Percentiles rank a stretch among this genome's conserved stretches.
Conservation (phyloP, 2,113 vertebrate species). For the Mugil cephalus region DNA sequence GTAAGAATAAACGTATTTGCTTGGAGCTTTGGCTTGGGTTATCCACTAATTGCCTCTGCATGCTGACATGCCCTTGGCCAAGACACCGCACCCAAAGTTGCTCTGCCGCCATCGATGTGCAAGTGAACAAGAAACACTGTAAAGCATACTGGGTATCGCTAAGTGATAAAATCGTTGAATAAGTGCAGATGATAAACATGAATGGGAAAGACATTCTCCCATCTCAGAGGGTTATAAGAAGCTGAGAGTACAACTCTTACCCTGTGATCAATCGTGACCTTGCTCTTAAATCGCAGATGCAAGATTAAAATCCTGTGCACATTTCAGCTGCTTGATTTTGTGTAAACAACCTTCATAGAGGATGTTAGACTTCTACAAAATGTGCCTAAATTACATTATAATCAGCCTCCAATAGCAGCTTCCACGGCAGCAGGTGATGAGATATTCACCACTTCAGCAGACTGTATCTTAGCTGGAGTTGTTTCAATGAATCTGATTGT, state of each 20-base stretch:
- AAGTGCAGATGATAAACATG: not conserved
- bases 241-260: not conserved
- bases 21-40: no score
- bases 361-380: constrained; percentile 17
- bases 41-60: no score
- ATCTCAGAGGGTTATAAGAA: not conserved
- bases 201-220: not conserved
- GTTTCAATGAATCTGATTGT: constrained; percentile 32
- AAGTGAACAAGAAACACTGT: no score
- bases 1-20: not conserved
- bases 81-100: no score
- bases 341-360: constrained; percentile 4
- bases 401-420: constrained; percentile 18
- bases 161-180: no score
- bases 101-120: no score
- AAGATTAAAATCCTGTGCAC: not conserved
- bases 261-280: not conserved
- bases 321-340: constrained; percentile 21
- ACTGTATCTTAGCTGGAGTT: constrained; percentile 15
- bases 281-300: no score
- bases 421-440: constrained; percentile 57
- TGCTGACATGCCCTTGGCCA: no score
- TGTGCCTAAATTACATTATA: constrained; percentile 24
- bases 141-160: no score
- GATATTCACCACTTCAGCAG: constrained; percentile 25